Percentiles rank a stretch among this genome's conserved stretches.
These are phyloP conservation scores for Brachionus rubens DNA, from an alignment of 1,140 invertebrate species.

Conservation along the genomic window DNA sequence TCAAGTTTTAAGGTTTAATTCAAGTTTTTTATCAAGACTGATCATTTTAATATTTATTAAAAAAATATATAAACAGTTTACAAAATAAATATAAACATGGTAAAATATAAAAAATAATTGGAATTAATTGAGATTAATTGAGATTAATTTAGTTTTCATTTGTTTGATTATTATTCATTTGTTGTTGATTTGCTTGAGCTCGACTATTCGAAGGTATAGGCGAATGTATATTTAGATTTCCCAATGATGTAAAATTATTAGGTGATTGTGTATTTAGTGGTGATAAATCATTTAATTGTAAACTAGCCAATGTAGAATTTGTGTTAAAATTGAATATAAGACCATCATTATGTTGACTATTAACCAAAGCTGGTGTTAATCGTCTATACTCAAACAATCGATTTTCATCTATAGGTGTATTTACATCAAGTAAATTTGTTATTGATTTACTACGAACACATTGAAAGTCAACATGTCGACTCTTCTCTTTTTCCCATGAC, in stretches of 20 bases:
- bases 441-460: slow-evolving; percentile 61
- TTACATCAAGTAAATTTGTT: slow-evolving; percentile 56
- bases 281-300: neutral
- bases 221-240: neutral
- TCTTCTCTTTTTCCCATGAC: slow-evolving; percentile 99
- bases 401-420: slow-evolving; percentile 47
- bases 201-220: slow-evolving; percentile 18
- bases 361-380: neutral
- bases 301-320: neutral
- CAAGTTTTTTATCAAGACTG: no score
- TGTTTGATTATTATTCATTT: no score
- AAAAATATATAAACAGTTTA: no score
- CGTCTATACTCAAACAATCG: neutral
- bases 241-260: neutral
- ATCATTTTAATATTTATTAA: no score
- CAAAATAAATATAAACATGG: no score
- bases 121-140: no score
- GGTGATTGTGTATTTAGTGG: neutral
- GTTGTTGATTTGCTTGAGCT: no score
- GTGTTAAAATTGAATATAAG: slow-evolving; percentile 25
- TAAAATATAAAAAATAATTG: no score
- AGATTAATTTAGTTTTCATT: no score
- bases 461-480: slow-evolving; percentile 94
- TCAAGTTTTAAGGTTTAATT: no score
- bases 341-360: neutral